Percentiles rank a stretch among this genome's conserved stretches.
phyloP scores from a whole-genome alignment of 2,797 vertebrate species.

The Xerus rutilus region DNA sequence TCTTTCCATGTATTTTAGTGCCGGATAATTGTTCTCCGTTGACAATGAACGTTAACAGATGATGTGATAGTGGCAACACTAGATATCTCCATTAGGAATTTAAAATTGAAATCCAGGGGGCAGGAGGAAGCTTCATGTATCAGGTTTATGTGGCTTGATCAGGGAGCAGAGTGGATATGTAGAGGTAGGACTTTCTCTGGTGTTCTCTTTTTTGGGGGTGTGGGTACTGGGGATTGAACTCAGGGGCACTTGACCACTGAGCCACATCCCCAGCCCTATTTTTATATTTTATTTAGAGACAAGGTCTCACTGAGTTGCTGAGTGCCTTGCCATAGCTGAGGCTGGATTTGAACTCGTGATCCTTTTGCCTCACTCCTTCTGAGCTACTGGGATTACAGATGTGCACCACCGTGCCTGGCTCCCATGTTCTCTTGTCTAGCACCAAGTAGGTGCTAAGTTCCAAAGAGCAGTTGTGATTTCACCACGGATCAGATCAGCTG shows the following conservation, averaged over 20 bases:
- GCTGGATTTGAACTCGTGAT: too few relatives aligned
- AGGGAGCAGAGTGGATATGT: neutral
- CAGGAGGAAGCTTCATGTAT: neutral
- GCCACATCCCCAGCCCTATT: too few relatives aligned
- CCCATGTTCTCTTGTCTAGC: neutral
- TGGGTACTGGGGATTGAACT: too few relatives aligned
- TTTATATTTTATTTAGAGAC: too few relatives aligned
- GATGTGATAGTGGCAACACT: neutral
- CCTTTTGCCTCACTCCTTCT: too few relatives aligned
- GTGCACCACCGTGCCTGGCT: too few relatives aligned
- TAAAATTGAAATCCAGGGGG: neutral
- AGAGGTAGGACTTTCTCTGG: neutral
- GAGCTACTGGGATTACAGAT: too few relatives aligned
- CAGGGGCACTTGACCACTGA: too few relatives aligned
- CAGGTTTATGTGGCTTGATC: neutral
- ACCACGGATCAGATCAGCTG: neutral
- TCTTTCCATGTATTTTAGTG: neutral
- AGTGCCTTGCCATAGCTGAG: too few relatives aligned
- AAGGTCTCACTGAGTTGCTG: too few relatives aligned
- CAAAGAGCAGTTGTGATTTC: neutral
- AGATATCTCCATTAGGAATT: neutral
- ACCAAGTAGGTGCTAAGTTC: neutral
- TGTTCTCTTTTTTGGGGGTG: too few relatives aligned
- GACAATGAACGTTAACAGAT: constrained; percentile 12
- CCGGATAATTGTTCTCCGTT: neutral